Evolutionary conservation across 2,113 vertebrate genomes (phyloP).

Genomic region (Bothrops jararaca): DNA sequence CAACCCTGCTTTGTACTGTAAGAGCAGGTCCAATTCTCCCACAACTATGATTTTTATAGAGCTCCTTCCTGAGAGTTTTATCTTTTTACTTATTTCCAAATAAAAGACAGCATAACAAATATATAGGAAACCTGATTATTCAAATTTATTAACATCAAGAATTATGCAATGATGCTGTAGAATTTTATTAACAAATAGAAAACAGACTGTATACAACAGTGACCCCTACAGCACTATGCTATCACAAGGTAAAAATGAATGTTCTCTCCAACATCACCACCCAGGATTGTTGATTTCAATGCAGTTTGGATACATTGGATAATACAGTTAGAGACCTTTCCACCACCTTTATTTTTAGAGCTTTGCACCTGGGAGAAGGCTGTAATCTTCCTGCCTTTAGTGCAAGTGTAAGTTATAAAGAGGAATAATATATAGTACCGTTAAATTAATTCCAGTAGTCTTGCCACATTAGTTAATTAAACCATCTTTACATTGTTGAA

Average conservation of each 20-base stretch:
- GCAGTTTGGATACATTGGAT: constrained; percentile 67
- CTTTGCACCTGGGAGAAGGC: constrained; percentile 73
- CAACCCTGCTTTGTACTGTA: background rate
- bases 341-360: constrained; percentile 77
- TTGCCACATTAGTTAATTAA: constrained; percentile 82
- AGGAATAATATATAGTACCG: constrained; percentile 80
- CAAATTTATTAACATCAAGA: constrained; percentile 97
- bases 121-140: constrained; percentile 91
- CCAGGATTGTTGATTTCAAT: constrained; percentile 73
- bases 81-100: constrained; percentile 43
- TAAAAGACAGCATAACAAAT: constrained; percentile 69
- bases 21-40: background rate
- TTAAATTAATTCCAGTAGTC: constrained; percentile 88
- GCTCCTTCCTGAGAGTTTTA: background rate
- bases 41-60: background rate
- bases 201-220: constrained; percentile 95
- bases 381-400: constrained; percentile 72
- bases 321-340: constrained; percentile 78
- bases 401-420: constrained; percentile 76
- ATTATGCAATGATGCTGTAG: constrained; percentile 85
- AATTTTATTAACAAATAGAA: constrained; percentile 96
- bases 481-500: constrained; percentile 74
- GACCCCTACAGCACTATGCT: constrained; percentile 86
- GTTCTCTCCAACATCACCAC: constrained; percentile 76
- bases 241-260: constrained; percentile 98